phyloP scores from a whole-genome alignment of 2,113 vertebrate species.

The Glaucidium brasilianum region DNA sequence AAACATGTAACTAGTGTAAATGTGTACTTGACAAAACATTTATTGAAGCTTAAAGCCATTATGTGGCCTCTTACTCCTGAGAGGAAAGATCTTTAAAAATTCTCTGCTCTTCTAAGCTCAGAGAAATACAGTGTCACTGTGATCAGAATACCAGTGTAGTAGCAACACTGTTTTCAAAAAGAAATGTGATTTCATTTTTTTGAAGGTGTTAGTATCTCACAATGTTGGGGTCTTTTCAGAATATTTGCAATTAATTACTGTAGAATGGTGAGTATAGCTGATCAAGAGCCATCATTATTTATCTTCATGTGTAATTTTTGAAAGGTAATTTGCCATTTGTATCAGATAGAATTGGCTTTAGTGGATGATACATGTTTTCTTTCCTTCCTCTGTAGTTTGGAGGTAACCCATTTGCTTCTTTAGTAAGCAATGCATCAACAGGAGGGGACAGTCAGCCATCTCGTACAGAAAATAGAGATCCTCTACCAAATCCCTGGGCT shows the following conservation, averaged over 20 bases:
- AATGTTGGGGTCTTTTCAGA: neutral
- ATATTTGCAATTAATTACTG: neutral
- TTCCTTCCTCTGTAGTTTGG: slow-evolving; percentile 75
- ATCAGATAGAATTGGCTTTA: neutral
- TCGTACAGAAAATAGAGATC: slow-evolving; percentile 83
- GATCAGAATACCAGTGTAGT: neutral
- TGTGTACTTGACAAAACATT: neutral
- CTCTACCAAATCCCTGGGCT: slow-evolving; percentile 83
- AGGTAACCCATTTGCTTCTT: slow-evolving; percentile 83
- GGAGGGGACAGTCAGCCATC: slow-evolving; percentile 78
- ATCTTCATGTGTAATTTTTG: neutral
- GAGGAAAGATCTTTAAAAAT: neutral
- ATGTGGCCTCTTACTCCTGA: neutral
- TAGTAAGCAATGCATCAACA: slow-evolving; percentile 75
- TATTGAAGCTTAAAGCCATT: neutral
- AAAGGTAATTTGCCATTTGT: neutral
- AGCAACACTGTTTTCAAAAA: neutral
- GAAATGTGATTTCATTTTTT: neutral
- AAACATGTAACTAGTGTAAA: neutral
- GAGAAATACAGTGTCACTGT: neutral
- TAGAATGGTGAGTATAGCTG: neutral
- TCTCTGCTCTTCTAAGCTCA: neutral
- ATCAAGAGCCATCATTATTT: neutral
- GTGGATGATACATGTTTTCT: neutral
- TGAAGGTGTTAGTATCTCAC: neutral